phyloP scores from a whole-genome alignment of 2,888 invertebrate genomes.

The Aspidapion aeneum region DNA sequence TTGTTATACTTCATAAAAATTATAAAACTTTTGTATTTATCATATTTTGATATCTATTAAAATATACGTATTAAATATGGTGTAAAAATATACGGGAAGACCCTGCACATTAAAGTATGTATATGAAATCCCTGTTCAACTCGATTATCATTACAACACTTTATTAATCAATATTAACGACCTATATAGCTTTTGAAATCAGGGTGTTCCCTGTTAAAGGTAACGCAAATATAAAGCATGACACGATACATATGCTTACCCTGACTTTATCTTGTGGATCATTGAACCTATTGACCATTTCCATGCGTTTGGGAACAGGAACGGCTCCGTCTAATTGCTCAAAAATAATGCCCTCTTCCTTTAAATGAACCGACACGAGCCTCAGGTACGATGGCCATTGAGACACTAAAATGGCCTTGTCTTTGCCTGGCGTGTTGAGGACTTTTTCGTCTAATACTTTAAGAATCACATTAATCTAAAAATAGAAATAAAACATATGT shows the following conservation, averaged over 20 bases:
- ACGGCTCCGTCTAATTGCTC: constrained; percentile 74
- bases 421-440: constrained; percentile 60
- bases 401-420: constrained; percentile 84
- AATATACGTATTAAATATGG: no score
- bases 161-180: no score
- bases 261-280: constrained; percentile 53
- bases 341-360: constrained; percentile 50
- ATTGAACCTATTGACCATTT: constrained; percentile 71
- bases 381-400: constrained; percentile 87
- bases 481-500: constrained; percentile 17
- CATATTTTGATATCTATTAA: no score
- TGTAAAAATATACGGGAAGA: no score
- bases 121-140: no score
- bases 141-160: no score
- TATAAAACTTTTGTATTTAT: no score
- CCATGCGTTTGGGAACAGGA: constrained; percentile 66
- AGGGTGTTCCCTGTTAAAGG: no score
- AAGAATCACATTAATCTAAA: constrained; percentile 30
- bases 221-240: no score
- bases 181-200: no score
- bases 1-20: no score
- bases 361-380: constrained; percentile 66
- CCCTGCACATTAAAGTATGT: no score
- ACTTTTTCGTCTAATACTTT: constrained; percentile 50
- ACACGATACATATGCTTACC: constrained; percentile 49